Base-by-base conservation (phyloP, 2,888 invertebrate species). In the Julus scanicus region DNA sequence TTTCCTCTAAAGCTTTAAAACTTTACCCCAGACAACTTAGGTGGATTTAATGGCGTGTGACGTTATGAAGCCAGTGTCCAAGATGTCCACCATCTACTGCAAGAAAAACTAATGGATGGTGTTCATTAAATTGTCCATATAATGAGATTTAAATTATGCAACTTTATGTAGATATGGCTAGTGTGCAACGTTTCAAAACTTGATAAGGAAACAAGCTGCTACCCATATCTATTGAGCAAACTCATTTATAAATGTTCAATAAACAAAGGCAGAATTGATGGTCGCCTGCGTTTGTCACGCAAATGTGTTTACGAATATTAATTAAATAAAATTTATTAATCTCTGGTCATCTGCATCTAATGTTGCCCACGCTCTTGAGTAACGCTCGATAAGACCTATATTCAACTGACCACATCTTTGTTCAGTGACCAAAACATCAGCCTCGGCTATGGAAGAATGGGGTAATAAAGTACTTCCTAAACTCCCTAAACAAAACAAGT, bases 311-410 rank as follows among this genome's bases (percentile, higher is more conserved):
- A 80, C 80, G 11, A 29, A 39, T 37, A 80, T 29, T 80, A 80
- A 80, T 80, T 80, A 80, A 80, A 80, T 39, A 37, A 80, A 80
- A 80, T 80, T 80, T 80, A 80, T 80, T 80, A 80, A 80, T 80
- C 37, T 11, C 13, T 37, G 80, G 80, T 37, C 80, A 37, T 13
- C 37, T 80, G 80, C 9, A 37, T 37, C 29, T 80, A 80, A 80
- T 80, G 80, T 37, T 15, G 37, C 9, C 37, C 80, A 37, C 37
- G 39, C 63, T 0, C 63, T 71, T 20, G 63, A 71, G 4, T 37
- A 39, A 37, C 37, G 80, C 80, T 80, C 37, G 8, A 80, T 80
- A 37, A 80, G 80, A 29, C 37, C 11, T 11, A 80, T 29, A 29
- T 39, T 37, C 15, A 39, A 37, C 80, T 80, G 80, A 80, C 80